Evolutionary conservation across 2,113 vertebrate species (phyloP).

Genomic region (Gila orcuttii): DNA sequence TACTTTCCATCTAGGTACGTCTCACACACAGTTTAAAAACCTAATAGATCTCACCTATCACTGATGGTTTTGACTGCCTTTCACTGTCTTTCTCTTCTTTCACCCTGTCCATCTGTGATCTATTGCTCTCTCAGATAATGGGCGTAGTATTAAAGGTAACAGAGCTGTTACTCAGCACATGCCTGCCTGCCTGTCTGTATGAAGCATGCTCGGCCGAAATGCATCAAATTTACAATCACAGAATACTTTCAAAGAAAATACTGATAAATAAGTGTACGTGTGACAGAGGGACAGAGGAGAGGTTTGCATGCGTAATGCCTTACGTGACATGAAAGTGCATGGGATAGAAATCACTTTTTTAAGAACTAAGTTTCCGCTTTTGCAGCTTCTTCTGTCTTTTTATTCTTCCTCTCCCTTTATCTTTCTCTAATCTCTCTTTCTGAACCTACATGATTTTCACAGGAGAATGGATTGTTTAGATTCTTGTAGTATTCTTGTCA

Average conservation of each 20-base stretch:
- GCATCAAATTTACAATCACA: neutral
- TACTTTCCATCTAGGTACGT: neutral
- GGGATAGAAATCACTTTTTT: conserved; percentile 39
- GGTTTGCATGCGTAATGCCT: conserved; percentile 9
- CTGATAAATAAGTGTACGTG: neutral
- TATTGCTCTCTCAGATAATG: conserved; percentile 85
- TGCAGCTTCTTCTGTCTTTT: conserved; percentile 19
- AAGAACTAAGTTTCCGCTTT: conserved; percentile 8
- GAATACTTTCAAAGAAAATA: neutral
- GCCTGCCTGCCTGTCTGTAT: conserved; percentile 28
- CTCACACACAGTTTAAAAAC: neutral
- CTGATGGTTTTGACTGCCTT: conserved; percentile 21
- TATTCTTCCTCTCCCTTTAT: neutral
- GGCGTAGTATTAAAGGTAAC: conserved; percentile 95
- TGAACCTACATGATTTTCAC: conserved; percentile 1
- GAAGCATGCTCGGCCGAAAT: conserved; percentile 61
- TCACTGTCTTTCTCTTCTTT: conserved; percentile 35
- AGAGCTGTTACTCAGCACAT: conserved; percentile 61
- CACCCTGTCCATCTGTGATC: conserved; percentile 6
- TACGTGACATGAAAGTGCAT: conserved; percentile 60
- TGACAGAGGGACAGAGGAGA: neutral
- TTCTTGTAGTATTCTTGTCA: neutral
- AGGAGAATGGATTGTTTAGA: neutral
- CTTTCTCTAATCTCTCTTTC: neutral
- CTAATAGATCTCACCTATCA: neutral